Evolutionary conservation across 2,888 invertebrate species (phyloP).

Genomic region (Meiosimyza platycephala): DNA sequence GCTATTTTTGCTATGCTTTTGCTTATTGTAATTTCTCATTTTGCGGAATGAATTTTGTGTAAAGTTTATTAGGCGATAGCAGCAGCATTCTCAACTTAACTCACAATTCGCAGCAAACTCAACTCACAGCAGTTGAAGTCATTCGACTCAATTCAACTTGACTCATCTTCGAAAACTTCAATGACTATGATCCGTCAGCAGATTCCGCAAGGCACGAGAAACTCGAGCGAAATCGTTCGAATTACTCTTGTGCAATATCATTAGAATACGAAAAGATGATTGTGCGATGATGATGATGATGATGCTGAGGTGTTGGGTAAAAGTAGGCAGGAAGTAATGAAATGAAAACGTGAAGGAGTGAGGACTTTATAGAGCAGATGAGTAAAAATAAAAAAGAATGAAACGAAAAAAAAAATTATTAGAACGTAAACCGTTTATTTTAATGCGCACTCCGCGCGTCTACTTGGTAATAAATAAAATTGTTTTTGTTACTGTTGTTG

Average conservation of each 20-base stretch:
- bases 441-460: conserved; percentile 41
- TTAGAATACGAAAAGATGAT: too few relatives aligned
- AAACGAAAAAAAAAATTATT: conserved; percentile 41
- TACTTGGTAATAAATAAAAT: conserved; percentile 47
- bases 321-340: too few relatives aligned
- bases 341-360: too few relatives aligned
- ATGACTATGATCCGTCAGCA: too few relatives aligned
- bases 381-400: neutral
- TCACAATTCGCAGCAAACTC: too few relatives aligned
- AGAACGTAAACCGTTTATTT: conserved; percentile 49
- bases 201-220: neutral
- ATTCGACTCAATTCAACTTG: too few relatives aligned
- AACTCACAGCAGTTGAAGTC: too few relatives aligned
- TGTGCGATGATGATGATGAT: too few relatives aligned
- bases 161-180: neutral
- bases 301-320: too few relatives aligned
- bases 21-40: conserved; percentile 51
- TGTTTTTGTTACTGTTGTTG: conserved; percentile 33
- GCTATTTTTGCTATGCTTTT: conserved; percentile 47
- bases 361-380: too few relatives aligned
- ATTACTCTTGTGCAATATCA: too few relatives aligned
- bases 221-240: neutral
- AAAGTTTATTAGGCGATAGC: conserved; percentile 29
- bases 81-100: neutral
- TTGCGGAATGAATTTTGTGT: conserved; percentile 47